A percentile compares a stretch with the other conserved stretches of the same genome.
These are phyloP conservation scores for Conistra vaccinii DNA, from an alignment of 2,888 invertebrate genomes.

Conservation along the genomic window DNA sequence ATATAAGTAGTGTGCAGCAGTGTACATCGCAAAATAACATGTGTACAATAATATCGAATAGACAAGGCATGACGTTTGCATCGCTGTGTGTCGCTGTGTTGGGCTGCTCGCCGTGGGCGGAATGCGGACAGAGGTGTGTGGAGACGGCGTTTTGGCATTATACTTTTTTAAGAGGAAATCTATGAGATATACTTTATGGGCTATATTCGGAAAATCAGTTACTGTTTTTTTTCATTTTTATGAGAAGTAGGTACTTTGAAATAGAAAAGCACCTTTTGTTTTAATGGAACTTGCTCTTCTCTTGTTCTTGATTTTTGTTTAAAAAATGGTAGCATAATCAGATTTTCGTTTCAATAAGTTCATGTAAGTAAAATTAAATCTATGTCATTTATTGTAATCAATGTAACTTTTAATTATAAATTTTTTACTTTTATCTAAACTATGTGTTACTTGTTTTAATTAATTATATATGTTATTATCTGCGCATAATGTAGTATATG, in stretches of 20 bases:
- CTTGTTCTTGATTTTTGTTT: not conserved
- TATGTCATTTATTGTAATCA: no score
- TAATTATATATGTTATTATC: no score
- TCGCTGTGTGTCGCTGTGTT: slow-evolving; percentile 65
- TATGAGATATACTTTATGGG: not conserved
- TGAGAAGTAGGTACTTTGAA: not conserved
- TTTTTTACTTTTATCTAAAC: no score
- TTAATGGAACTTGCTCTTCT: not conserved
- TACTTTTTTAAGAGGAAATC: not conserved
- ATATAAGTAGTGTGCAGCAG: slow-evolving; percentile 42
- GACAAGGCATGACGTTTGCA: slow-evolving; percentile 73
- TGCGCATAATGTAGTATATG: no score
- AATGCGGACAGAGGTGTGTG: slow-evolving; percentile 47
- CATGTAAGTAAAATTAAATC: not conserved
- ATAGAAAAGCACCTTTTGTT: not conserved
- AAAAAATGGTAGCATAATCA: not conserved
- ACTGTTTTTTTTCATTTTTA: not conserved
- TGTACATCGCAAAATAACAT: slow-evolving; percentile 65
- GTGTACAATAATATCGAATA: slow-evolving; percentile 71
- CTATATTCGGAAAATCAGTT: not conserved
- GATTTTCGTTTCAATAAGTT: not conserved
- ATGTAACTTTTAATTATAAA: no score
- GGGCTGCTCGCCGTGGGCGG: slow-evolving; percentile 64
- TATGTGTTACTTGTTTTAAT: no score
- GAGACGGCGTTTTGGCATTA: slow-evolving; percentile 34